Conservation (phyloP, 2,113 vertebrate genomes). For the Amblyopsis rosae region DNA sequence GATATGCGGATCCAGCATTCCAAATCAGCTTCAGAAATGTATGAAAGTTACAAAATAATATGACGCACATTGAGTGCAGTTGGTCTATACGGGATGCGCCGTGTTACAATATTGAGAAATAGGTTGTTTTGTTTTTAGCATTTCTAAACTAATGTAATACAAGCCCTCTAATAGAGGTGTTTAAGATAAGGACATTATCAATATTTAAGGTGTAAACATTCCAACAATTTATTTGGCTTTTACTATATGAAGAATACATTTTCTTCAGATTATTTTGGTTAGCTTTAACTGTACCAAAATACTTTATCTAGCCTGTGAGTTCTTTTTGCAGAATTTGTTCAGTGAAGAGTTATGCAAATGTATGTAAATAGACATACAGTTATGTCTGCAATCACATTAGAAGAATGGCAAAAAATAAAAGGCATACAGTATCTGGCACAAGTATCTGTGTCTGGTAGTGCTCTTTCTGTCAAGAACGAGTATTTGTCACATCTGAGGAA, state of each 20-base stretch:
- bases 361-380: background rate
- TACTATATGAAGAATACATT: too few species aligned
- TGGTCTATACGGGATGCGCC: background rate
- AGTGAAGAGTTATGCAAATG: background rate
- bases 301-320: background rate
- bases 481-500: background rate
- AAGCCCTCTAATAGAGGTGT: too few species aligned
- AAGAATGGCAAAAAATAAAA: background rate
- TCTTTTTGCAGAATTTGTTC: background rate
- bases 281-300: too few species aligned
- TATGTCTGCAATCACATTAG: too few species aligned
- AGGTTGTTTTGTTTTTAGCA: too few species aligned
- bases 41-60: too few species aligned
- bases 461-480: background rate
- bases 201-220: too few species aligned
- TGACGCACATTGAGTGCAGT: too few species aligned
- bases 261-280: too few species aligned
- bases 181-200: too few species aligned
- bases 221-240: too few species aligned
- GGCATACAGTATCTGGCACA: background rate
- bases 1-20: constrained; percentile 7
- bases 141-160: too few species aligned
- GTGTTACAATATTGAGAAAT: background rate
- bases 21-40: background rate
- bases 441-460: background rate